Evolutionary conservation across 1,140 invertebrate genomes (phyloP), one percentile per base, ranked within the genome.

Genomic region (Drosophila tsacasi): DNA sequence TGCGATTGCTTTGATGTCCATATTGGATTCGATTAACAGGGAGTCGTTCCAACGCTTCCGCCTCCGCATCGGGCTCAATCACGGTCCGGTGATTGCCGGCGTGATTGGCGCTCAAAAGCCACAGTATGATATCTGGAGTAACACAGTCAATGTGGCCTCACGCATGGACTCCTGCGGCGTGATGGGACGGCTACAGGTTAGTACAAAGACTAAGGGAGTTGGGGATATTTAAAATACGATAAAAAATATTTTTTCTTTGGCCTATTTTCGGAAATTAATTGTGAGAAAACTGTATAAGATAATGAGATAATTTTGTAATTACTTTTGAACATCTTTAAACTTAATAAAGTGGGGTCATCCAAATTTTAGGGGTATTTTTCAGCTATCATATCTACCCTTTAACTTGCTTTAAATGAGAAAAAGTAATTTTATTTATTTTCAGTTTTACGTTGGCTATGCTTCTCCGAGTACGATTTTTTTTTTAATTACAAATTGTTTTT

Each of bases 41-140:
- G 98, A 99, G 93, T 99, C 98, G 6, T 99, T 99, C 93, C 98
- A 99, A 93, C 95, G 97, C 75, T 99, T 99, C 87, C 97, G 97
- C 91, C 94, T 99, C 46, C 95, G 98, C 93, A 97, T 99, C 91
- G 98, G 98, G 61, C 94, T 99, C 50, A 98, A 97, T 93, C 97
- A 99, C 91, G 98, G 98, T 0, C 97, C 98, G 1, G 98, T 99
- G 4, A 98, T 99, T 89, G 97, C 97, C 0, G 97, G 97, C 0
- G 97, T 99, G 13, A 97, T 99, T 25, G 98, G 98, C 1, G 98
- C 98, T 0, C 97, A 98, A 91, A 99, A 99, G 91, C 99, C 98
- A 0, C 98, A 99, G 86, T 99, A 99, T 93, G 99, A 99, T 84
- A 99, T 97, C 81, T 99, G 98, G 98, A 98, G 98, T 5, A 99